Percentiles rank a stretch among this genome's conserved stretches.
phyloP scores from a whole-genome alignment of 1,140 invertebrate species.

The Spodoptera litura region DNA sequence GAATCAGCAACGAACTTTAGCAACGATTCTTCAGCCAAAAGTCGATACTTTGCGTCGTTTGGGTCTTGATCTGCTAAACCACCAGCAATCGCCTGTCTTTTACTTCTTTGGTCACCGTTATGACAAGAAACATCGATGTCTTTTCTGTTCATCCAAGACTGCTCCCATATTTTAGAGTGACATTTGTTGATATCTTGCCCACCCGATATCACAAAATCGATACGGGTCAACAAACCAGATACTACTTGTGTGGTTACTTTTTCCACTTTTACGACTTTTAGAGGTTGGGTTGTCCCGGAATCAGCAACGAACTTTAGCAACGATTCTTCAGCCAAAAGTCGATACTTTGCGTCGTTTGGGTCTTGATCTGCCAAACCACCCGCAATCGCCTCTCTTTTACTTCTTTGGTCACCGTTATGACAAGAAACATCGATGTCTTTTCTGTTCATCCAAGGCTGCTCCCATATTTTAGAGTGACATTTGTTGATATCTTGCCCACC shows the following conservation, averaged over 20 bases:
- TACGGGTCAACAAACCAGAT: not conserved
- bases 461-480: constrained; percentile 9
- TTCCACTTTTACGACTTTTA: not conserved
- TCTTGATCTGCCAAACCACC: not conserved
- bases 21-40: constrained; percentile 48
- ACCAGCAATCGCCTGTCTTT: not conserved
- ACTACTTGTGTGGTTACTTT: not conserved
- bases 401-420: not conserved
- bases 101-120: not conserved
- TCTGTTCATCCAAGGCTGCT: not conserved
- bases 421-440: not conserved
- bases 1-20: constrained; percentile 48
- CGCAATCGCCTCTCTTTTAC: not conserved
- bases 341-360: not conserved
- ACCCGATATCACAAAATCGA: constrained; percentile 5
- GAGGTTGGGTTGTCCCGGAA: not conserved
- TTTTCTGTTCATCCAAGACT: not conserved
- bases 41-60: not conserved
- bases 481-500: not conserved
- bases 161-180: not conserved
- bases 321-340: constrained; percentile 3
- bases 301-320: not conserved
- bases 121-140: constrained; percentile 2
- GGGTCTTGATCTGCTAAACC: not conserved
- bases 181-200: not conserved